Evolutionary conservation across 2,888 invertebrate genomes (phyloP).

Genomic region (Meandrusa payeni): DNA sequence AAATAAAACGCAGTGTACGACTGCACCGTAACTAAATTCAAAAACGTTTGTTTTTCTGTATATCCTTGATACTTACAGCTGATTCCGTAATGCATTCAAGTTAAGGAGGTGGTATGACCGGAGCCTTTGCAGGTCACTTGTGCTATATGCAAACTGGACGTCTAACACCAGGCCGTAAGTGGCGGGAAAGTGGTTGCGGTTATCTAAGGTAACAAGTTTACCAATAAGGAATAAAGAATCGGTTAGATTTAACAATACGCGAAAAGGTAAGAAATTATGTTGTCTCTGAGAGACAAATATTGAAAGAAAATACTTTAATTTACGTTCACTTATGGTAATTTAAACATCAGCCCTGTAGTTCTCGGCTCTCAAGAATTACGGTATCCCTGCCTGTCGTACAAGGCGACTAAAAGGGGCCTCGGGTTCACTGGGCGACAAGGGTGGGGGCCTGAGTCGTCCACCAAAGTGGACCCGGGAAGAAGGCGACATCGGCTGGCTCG

Average conservation of each 20-base stretch:
- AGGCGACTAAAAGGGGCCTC: no score
- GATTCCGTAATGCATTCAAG: conserved; percentile 22
- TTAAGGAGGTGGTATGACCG: conserved; percentile 10
- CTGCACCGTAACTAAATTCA: conserved; percentile 27
- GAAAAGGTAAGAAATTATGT: not conserved
- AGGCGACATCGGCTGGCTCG: no score
- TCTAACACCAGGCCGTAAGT: conserved; percentile 27
- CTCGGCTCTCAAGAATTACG: no score
- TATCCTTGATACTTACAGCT: conserved; percentile 27
- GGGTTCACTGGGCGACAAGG: no score
- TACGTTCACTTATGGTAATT: no score
- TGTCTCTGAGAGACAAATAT: not conserved
- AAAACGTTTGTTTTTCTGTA: conserved; percentile 30
- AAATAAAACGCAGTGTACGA: conserved; percentile 2
- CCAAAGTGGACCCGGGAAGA: no score
- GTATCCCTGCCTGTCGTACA: no score
- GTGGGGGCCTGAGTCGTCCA: no score
- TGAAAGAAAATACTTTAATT: no score
- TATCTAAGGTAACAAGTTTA: conserved; percentile 36
- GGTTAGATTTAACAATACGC: no score
- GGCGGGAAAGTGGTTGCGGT: conserved; percentile 34
- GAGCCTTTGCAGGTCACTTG: conserved; percentile 12
- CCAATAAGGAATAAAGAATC: no score
- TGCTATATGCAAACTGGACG: conserved; percentile 30
- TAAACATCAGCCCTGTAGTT: no score